These are phyloP conservation scores for Actenoides lindsayi DNA, from an alignment of 2,113 vertebrate genomes.

Conservation along the genomic window DNA sequence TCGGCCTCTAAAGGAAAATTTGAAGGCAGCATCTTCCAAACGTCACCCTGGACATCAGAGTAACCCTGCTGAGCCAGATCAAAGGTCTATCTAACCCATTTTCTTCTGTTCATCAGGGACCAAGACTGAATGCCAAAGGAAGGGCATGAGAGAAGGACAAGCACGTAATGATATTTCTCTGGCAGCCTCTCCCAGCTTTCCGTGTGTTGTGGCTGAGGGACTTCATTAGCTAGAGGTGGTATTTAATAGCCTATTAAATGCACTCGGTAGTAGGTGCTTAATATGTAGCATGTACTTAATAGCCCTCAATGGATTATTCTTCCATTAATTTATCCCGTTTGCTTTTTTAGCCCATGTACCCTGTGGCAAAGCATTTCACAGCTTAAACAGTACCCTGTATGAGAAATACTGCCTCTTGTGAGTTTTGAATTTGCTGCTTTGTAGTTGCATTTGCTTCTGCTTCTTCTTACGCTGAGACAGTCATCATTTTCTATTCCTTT, in stretches of 20 bases:
- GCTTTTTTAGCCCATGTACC: neutral
- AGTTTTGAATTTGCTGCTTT: neutral
- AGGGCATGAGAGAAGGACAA: neutral
- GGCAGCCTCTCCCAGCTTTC: neutral
- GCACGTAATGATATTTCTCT: neutral
- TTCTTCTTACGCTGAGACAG: neutral
- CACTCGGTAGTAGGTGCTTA: neutral
- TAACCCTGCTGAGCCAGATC: neutral
- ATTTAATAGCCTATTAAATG: slow-evolving; percentile 15
- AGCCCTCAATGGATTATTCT: neutral
- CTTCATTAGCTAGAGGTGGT: neutral
- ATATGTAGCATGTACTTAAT: neutral
- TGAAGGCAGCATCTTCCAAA: neutral
- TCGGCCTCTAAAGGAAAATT: neutral
- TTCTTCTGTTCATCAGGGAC: neutral
- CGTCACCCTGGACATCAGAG: neutral
- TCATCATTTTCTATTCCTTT: neutral
- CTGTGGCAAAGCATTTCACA: neutral
- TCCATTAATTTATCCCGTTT: neutral
- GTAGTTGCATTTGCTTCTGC: neutral
- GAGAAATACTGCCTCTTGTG: neutral
- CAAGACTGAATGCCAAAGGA: neutral
- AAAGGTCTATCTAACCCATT: neutral
- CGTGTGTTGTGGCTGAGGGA: neutral
- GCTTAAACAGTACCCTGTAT: neutral